Evolutionary conservation across 2,113 vertebrate genomes (phyloP), one percentile per base, ranked within the genome.

Genomic region (Chitala chitala): DNA sequence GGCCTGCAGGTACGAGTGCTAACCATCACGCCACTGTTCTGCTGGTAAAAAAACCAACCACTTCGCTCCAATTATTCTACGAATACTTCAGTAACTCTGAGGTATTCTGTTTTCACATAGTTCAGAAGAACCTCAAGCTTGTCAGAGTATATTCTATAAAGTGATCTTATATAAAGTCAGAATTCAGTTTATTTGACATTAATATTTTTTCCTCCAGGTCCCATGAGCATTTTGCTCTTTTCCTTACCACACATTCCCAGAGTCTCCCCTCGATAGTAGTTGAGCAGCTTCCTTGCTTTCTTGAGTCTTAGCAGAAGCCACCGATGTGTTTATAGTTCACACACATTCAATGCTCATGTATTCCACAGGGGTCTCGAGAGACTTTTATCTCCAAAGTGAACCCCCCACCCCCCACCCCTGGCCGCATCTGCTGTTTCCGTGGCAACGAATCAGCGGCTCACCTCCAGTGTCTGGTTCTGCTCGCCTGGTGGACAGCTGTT

Each of bases 361-460:
- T 83, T 81, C 74, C 74, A 17, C 50, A 40, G 68, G 66, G 70
- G 70, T 81, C 78, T 80, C 76, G 46, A 36, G 76, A 77, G 76
- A 77, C 73, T 54, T 66, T 79, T 78, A 78, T 80, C 78, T 75
- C 71, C 74, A 56, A 80, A 74, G 69, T 63, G 24, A 48, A n/a
- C 38, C 64, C 64, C 20, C 64, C 74, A 46, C 24, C 36, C 5
- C 33, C 69, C 61, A 26, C 76, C 46, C 38, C 10, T 40, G 65
- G 53, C 77, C 31, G 13, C 79, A 83, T 80, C 82, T 81, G 75
- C 76, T 77, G 82, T 80, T 80, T 77, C 82, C 78, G 71, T 54
- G 71, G 82, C 71, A 80, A 83, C 78, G 64, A 69, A 78, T 73
- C 78, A 83, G 79, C 77, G 75, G 78, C 72, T 81, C 59, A 75